Conservation (phyloP, 1,140 invertebrate genomes). For the Drosophila equinoxialis region DNA sequence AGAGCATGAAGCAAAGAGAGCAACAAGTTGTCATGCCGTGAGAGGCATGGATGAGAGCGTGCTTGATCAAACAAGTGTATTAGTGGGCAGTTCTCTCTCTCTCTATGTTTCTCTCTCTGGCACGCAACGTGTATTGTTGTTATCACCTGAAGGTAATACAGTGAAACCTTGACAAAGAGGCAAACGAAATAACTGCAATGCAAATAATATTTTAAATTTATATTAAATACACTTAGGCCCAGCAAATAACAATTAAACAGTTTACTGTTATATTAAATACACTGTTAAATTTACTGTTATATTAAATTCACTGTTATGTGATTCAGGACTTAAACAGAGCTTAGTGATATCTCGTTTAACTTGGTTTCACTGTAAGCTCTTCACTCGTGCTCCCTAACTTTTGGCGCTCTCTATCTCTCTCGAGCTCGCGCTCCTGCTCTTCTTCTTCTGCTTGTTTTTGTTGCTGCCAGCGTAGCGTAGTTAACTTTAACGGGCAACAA, state of each 20-base stretch:
- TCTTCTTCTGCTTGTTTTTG: conserved; percentile 39
- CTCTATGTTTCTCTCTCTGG: conserved; percentile 18
- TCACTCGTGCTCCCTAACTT: background rate
- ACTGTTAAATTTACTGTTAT: background rate
- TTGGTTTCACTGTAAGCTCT: conserved; percentile 7
- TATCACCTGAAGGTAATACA: conserved; percentile 56
- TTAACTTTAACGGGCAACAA: conserved; percentile 64
- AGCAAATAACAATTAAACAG: too few species aligned
- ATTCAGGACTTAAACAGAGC: too few species aligned
- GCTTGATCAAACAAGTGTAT: conserved; percentile 48
- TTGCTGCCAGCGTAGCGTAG: conserved; percentile 74
- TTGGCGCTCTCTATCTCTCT: conserved; percentile 30
- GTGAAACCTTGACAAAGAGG: background rate
- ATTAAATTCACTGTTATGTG: too few species aligned
- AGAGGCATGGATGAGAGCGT: conserved; percentile 14
- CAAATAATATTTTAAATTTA: too few species aligned
- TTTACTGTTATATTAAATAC: background rate
- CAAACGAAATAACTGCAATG: background rate
- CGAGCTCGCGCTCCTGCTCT: conserved; percentile 24
- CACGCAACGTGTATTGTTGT: conserved; percentile 40
- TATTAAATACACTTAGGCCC: too few species aligned
- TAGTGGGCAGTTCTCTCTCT: conserved; percentile 1
- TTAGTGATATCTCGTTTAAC: too few species aligned
- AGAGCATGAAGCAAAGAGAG: conserved; percentile 28
- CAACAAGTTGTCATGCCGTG: conserved; percentile 26